A percentile compares a stretch with the other conserved stretches of the same genome.
These are phyloP conservation scores for Heliconius nattereri DNA, from an alignment of 1,140 invertebrate species.

Conservation along the genomic window DNA sequence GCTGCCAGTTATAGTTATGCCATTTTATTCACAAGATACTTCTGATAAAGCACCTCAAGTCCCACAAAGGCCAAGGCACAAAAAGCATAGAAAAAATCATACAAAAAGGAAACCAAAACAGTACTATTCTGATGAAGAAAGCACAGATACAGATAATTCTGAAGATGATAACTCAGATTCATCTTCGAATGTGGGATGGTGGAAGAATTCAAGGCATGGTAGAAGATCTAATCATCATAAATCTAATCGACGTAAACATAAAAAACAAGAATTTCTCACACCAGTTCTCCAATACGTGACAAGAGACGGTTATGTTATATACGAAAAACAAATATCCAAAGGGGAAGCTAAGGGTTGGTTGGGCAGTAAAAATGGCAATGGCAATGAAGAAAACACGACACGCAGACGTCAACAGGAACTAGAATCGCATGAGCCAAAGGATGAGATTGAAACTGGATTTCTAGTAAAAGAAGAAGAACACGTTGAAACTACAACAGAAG, in stretches of 20 bases:
- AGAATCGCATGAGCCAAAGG: conserved; percentile 32
- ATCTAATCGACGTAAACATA: conserved; percentile 40
- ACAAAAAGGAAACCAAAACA: conserved; percentile 36
- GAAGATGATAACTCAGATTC: conserved; percentile 45
- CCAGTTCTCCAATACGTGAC: conserved; percentile 70
- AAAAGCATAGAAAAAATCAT: conserved; percentile 30
- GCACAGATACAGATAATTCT: conserved; percentile 47
- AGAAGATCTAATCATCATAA: conserved; percentile 41
- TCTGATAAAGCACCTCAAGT: conserved; percentile 43
- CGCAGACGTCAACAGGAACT: conserved; percentile 36
- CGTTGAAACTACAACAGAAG: conserved; percentile 39
- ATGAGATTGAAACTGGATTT: conserved; percentile 30
- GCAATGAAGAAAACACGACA: conserved; percentile 21
- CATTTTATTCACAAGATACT: conserved; percentile 67
- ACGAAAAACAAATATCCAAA: conserved; percentile 69
- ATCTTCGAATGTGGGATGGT: conserved; percentile 50
- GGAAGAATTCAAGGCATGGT: conserved; percentile 43
- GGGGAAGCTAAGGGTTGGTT: conserved; percentile 69
- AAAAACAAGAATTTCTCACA: conserved; percentile 53
- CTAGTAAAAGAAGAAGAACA: conserved; percentile 37
- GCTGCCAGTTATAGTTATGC: conserved; percentile 75
- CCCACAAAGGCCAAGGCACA: conserved; percentile 24
- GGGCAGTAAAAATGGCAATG: conserved; percentile 43
- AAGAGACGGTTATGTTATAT: conserved; percentile 73
- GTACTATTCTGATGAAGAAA: conserved; percentile 38